Evolutionary conservation across 2,888 invertebrate species (phyloP).

Genomic region (Acleris literana): DNA sequence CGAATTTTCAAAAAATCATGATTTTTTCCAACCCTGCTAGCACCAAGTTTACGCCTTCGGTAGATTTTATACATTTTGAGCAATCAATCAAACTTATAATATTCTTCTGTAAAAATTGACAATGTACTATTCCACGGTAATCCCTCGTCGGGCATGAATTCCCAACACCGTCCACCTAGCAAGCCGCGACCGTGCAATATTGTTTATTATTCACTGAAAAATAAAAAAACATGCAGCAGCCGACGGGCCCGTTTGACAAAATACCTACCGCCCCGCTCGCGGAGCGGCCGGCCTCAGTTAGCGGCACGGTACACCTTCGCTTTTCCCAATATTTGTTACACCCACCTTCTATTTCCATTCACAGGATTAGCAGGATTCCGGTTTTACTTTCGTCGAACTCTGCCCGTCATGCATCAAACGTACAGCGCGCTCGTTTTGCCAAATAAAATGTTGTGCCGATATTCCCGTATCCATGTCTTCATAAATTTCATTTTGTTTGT

Average conservation of each 20-base stretch:
- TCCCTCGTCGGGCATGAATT: constrained; percentile 25
- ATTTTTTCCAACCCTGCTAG: too few relatives aligned
- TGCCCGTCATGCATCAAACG: constrained; percentile 9
- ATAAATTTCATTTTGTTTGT: constrained; percentile 29
- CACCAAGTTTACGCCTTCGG: too few relatives aligned
- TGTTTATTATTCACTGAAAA: constrained; percentile 34
- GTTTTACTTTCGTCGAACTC: constrained; percentile 28
- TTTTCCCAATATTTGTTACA: constrained; percentile 30
- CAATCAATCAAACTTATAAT: too few relatives aligned
- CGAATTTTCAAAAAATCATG: too few relatives aligned
- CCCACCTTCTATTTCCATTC: constrained; percentile 27
- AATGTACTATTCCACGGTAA: constrained; percentile 9
- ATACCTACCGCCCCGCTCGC: constrained; percentile 6
- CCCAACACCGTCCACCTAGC: constrained; percentile 18
- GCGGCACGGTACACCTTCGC: constrained; percentile 15
- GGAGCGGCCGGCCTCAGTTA: constrained; percentile 5
- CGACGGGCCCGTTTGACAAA: constrained; percentile 22
- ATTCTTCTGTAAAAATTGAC: too few relatives aligned
- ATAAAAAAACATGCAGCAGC: constrained; percentile 17
- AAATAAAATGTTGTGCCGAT: constrained; percentile 22
- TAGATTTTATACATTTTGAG: too few relatives aligned
- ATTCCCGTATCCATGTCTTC: constrained; percentile 28
- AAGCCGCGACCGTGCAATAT: constrained; percentile 21
- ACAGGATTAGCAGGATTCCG: constrained; percentile 26
- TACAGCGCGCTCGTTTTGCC: constrained; percentile 9